Evolutionary conservation across 2,113 vertebrate species (phyloP).

Genomic region (Atrichornis clamosus): DNA sequence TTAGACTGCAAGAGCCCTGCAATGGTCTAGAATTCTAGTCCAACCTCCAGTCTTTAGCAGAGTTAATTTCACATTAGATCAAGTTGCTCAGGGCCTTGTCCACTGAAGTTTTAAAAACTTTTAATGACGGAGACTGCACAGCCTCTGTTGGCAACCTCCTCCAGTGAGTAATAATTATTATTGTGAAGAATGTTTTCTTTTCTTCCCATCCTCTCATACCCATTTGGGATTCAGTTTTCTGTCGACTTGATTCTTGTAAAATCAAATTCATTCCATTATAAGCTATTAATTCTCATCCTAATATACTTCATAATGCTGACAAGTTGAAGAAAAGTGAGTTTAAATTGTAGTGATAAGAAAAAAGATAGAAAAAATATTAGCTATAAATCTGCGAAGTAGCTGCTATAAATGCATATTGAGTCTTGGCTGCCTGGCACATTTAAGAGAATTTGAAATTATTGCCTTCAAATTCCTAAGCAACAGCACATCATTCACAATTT

Average conservation of each 20-base stretch:
- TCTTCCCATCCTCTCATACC: background rate
- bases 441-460: background rate
- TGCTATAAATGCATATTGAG: background rate
- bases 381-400: constrained; percentile 28
- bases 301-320: background rate
- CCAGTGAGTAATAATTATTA: background rate
- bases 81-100: background rate
- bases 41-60: background rate
- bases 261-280: background rate
- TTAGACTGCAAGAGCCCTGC: background rate
- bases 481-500: constrained; percentile 22
- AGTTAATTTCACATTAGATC: background rate
- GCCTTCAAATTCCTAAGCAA: constrained; percentile 23
- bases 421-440: background rate
- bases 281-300: background rate
- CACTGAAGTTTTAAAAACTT: background rate
- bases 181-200: background rate
- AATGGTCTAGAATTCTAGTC: background rate
- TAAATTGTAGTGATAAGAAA: constrained; percentile 9
- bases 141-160: background rate
- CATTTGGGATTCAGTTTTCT: background rate
- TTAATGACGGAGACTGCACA: background rate
- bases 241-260: background rate
- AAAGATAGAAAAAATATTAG: background rate
- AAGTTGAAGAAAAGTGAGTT: background rate